Conservation (phyloP, 2,888 invertebrate genomes). For the Thecocarcelia acutangulata region DNA sequence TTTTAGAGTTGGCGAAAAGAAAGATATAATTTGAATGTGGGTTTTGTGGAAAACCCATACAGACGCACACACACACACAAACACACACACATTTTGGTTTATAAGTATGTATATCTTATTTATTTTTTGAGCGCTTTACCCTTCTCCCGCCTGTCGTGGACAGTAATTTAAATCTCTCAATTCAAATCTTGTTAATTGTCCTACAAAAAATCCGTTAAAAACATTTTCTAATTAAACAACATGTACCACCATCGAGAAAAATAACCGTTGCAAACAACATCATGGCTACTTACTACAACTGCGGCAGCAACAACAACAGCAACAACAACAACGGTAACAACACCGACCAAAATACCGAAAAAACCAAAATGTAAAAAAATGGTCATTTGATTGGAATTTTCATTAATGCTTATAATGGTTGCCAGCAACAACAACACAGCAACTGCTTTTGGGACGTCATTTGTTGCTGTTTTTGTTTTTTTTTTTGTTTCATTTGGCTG, state of each 20-base stretch:
- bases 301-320: conserved; percentile 37
- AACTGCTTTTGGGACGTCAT: background rate
- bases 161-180: conserved; percentile 69
- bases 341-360: conserved; percentile 37
- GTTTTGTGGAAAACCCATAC: conserved; percentile 40
- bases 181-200: conserved; percentile 69
- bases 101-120: background rate
- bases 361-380: conserved; percentile 52
- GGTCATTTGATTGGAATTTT: conserved; percentile 70
- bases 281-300: conserved; percentile 40
- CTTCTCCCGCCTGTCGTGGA: conserved; percentile 7
- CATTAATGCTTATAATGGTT: conserved; percentile 67
- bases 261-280: conserved; percentile 57
- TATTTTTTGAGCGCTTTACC: background rate
- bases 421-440: conserved; percentile 14
- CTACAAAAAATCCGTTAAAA: conserved; percentile 68
- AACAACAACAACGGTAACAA: conserved; percentile 33
- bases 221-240: conserved; percentile 69
- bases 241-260: conserved; percentile 54
- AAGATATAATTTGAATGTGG: conserved; percentile 33
- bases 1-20: background rate
- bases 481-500: conserved; percentile 39
- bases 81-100: conserved; percentile 7
- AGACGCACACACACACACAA: conserved; percentile 12
- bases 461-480: too few relatives aligned